Percentiles rank a stretch among this genome's conserved stretches.
phyloP scores from a whole-genome alignment of 2,888 invertebrate genomes.

The Nasonia oneida region DNA sequence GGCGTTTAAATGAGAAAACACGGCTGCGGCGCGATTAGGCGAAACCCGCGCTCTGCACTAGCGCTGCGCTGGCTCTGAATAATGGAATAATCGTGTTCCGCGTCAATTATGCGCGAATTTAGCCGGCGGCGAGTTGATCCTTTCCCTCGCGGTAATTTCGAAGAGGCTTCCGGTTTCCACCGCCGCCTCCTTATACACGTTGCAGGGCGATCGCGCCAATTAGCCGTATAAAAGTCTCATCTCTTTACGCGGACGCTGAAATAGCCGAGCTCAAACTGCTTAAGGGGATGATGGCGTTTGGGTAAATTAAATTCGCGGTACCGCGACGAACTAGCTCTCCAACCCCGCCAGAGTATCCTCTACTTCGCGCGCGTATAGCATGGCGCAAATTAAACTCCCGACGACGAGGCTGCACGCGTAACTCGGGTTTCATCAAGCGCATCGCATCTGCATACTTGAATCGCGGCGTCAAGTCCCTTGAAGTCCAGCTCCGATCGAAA shows the following conservation, averaged over 20 bases:
- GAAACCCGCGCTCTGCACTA: constrained; percentile 17
- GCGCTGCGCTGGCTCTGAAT: constrained; percentile 13
- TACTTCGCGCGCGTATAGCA: no score
- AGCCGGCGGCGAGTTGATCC: neutral
- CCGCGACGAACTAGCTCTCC: neutral
- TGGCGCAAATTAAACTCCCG: neutral
- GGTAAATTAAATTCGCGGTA: constrained; percentile 5
- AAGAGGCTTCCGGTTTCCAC: neutral
- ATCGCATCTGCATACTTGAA: neutral
- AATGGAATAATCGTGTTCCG: constrained; percentile 61
- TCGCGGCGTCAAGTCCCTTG: neutral
- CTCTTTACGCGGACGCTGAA: no score
- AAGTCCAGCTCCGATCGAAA: neutral
- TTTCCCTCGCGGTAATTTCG: neutral
- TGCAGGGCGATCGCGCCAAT: neutral
- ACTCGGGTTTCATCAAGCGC: constrained; percentile 17
- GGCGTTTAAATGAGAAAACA: neutral
- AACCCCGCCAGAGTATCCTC: neutral
- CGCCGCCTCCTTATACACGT: neutral
- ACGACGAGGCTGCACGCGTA: neutral
- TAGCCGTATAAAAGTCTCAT: neutral
- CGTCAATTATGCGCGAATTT: constrained; percentile 54
- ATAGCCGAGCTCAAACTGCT: no score
- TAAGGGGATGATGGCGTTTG: neutral
- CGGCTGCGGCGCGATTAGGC: constrained; percentile 31